phyloP scores from a whole-genome alignment of 1,140 invertebrate genomes.

The Sminthurides bifidus region DNA sequence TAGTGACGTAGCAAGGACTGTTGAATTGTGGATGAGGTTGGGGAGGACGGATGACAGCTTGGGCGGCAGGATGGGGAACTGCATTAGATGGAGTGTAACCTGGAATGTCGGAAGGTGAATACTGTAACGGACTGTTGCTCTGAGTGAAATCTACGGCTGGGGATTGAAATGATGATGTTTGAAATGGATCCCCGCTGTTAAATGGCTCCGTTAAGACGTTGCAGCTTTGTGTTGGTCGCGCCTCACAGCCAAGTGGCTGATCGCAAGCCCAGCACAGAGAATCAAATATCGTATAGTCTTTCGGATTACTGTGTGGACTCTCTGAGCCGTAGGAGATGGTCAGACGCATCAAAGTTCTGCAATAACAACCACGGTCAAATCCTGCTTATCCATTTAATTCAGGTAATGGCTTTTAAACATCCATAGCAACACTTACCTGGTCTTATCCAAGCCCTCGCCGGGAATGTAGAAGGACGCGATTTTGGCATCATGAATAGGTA shows the following conservation, averaged over 20 bases:
- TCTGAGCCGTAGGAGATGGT: slow-evolving; percentile 25
- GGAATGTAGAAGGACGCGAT: slow-evolving; percentile 31
- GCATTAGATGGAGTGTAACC: slow-evolving; percentile 7
- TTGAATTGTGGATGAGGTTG: slow-evolving; percentile 26
- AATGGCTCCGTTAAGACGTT: slow-evolving; percentile 31
- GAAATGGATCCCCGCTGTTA: slow-evolving; percentile 21
- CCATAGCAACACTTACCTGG: slow-evolving; percentile 15
- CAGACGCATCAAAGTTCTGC: slow-evolving; percentile 21
- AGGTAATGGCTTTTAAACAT: background rate
- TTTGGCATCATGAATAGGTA: slow-evolving; percentile 31
- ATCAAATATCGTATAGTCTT: slow-evolving; percentile 26
- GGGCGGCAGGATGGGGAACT: background rate
- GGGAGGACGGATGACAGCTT: background rate
- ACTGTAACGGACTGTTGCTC: slow-evolving; percentile 23
- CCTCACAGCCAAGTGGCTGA: slow-evolving; percentile 14
- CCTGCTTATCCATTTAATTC: background rate
- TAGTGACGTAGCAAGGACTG: slow-evolving; percentile 21
- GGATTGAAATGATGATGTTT: slow-evolving; percentile 6
- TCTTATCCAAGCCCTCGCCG: slow-evolving; percentile 31
- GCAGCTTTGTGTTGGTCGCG: slow-evolving; percentile 27
- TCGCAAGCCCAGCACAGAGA: slow-evolving; percentile 28
- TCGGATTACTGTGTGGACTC: slow-evolving; percentile 20
- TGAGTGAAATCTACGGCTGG: slow-evolving; percentile 17
- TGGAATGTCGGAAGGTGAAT: slow-evolving; percentile 21
- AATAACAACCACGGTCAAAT: background rate